Conservation (phyloP, 2,797 vertebrate species). For the Muraenolepis orangiensis region DNA sequence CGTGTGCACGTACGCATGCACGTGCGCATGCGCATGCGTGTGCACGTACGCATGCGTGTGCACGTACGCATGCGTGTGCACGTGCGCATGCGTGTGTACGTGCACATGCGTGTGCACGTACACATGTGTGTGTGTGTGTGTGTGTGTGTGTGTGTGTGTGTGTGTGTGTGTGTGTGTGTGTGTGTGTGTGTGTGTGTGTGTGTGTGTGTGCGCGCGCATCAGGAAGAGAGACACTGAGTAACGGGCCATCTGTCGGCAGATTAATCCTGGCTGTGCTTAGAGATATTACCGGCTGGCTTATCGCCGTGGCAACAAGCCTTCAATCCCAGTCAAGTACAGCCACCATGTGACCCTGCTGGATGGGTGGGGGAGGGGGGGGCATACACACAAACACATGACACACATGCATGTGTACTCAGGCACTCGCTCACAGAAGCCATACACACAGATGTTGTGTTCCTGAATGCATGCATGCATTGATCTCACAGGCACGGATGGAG, state of each 20-base stretch:
- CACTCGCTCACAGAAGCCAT: slow-evolving; percentile 16
- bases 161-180: slow-evolving; percentile 17
- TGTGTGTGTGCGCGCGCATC: slow-evolving; percentile 41
- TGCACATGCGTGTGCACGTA: not conserved
- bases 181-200: slow-evolving; percentile 21
- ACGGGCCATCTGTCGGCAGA: slow-evolving; percentile 77
- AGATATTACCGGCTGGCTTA: slow-evolving; percentile 80
- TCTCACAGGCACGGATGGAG: slow-evolving; percentile 7
- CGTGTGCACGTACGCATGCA: not conserved
- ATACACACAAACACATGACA: slow-evolving; percentile 21
- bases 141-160: not conserved
- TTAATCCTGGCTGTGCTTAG: slow-evolving; percentile 79
- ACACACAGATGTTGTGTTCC: not conserved
- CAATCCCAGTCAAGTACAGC: slow-evolving; percentile 70
- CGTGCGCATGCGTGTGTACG: not conserved
- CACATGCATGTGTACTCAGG: slow-evolving; percentile 9
- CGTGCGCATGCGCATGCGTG: not conserved
- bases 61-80: no score
- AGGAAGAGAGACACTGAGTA: slow-evolving; percentile 74
- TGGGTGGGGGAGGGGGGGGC: slow-evolving; percentile 41
- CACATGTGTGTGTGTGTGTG: not conserved
- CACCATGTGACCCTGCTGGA: slow-evolving; percentile 69
- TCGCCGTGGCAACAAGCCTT: slow-evolving; percentile 75
- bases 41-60: not conserved
- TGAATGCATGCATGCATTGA: slow-evolving; percentile 14